Evolutionary conservation across 2,888 invertebrate genomes (phyloP).

Genomic region (Drosophila greeni): DNA sequence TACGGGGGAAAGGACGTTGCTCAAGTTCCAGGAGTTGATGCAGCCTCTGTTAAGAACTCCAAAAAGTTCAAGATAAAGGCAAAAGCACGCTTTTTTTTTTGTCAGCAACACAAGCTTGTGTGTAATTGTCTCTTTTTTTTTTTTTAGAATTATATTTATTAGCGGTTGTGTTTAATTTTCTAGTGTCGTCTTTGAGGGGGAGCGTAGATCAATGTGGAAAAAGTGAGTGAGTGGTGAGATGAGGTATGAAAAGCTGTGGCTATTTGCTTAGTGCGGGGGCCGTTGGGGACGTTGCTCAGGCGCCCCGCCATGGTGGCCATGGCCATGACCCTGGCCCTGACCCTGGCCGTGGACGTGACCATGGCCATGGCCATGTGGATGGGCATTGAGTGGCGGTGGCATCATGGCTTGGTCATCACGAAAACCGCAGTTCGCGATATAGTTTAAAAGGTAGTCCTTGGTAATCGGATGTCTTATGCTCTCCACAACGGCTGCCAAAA

Average conservation of each 20-base stretch:
- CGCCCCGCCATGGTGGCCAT: slow-evolving; percentile 13
- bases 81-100: neutral
- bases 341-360: neutral
- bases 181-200: slow-evolving; percentile 23
- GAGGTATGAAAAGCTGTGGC: slow-evolving; percentile 6
- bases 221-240: slow-evolving; percentile 21
- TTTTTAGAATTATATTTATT: slow-evolving; percentile 26
- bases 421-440: slow-evolving; percentile 84
- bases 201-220: slow-evolving; percentile 6
- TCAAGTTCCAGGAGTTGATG: neutral
- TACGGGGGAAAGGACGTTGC: neutral
- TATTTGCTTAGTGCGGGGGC: slow-evolving; percentile 17
- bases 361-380: slow-evolving; percentile 21
- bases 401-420: slow-evolving; percentile 84
- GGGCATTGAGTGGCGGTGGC: slow-evolving; percentile 82
- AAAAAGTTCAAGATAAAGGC: neutral
- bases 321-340: slow-evolving; percentile 80
- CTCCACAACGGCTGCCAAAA: slow-evolving; percentile 85
- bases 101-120: slow-evolving; percentile 25
- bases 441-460: slow-evolving; percentile 87
- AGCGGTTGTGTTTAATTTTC: slow-evolving; percentile 33
- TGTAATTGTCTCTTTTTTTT: slow-evolving; percentile 14
- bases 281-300: slow-evolving; percentile 14
- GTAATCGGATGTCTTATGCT: slow-evolving; percentile 93
- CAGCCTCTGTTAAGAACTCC: neutral